Evolutionary conservation across 1,140 invertebrate species (phyloP), one percentile per base, ranked within the genome.

Genomic region (Battus philenor): DNA sequence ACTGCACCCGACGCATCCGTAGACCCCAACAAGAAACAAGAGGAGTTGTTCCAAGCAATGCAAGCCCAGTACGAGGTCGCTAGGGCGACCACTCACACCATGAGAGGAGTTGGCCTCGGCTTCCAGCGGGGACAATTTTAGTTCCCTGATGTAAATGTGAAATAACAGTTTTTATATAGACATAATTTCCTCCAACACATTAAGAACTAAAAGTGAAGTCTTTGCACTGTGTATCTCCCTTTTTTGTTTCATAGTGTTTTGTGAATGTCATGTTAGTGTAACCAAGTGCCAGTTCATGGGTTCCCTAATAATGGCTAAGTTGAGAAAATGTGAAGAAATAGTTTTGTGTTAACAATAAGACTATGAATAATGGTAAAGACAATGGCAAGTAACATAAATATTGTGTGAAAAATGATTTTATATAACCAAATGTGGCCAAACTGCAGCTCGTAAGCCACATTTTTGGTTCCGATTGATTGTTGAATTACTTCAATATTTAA

Each of bases 51-150:
- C 75, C 90, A 90, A 39, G 92, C 93, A 24, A 93, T 98, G 90
- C 96, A 98, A 66, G 92, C 95, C 54, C 96, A 98, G 72, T 98
- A 98, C 72, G 95, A 97, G 83, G 94, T 96, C 31, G 97, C 97
- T 1, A 86, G 97, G 32, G 94, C 95, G 44, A 93, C 95, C 6
- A 98, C 97, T 0, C 97, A 98, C 77, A 97, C 96, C 1, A 96
- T 97, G 87, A 87, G 96, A 24, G 96, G 97, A 2, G 91, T 98
- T 0, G 97, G 96, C 0, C 87, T 98, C 4, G 97, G 97, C 10
- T 98, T 91, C 73, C 69, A 75, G 17, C 51, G 79, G 1, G 66
- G 67, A 41, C 75, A 80, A 39, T 75, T 66, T 55, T 83, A 69
- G 46, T 36, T 8, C 8, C 1, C 17, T 15, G 4, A 24, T 47